A percentile compares a stretch with the other conserved stretches of the same genome.
Conservation (phyloP, 2,797 vertebrate genomes). For the Tolypeutes matacus region DNA sequence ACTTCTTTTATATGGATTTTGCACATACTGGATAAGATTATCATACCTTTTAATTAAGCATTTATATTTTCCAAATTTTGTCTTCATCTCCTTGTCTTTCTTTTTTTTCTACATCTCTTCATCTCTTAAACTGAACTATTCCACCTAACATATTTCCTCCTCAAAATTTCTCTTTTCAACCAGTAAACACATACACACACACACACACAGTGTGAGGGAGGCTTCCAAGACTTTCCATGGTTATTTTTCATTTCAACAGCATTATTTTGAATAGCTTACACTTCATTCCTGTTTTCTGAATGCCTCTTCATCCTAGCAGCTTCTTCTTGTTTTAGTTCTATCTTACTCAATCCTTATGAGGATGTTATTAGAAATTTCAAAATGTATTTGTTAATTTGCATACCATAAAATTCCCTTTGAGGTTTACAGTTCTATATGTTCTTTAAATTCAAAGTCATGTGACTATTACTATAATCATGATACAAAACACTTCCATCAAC, state of each 20-base stretch:
- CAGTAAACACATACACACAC: not conserved
- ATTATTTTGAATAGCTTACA: not conserved
- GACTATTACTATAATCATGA: not conserved
- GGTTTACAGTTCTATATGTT: not conserved
- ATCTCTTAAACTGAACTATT: not conserved
- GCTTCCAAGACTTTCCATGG: no score
- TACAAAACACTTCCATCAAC: not conserved
- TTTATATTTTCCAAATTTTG: not conserved
- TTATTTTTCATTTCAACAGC: not conserved
- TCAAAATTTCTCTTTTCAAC: not conserved
- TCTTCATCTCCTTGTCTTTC: not conserved
- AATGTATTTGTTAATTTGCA: not conserved
- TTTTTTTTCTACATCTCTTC: not conserved
- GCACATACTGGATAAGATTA: not conserved
- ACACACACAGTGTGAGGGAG: not conserved
- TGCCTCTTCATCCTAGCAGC: not conserved
- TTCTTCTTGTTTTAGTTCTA: not conserved
- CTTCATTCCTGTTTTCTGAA: slow-evolving; percentile 15
- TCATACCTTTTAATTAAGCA: not conserved
- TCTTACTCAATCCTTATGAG: not conserved
- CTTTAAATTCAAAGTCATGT: not conserved
- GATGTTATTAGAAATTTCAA: not conserved
- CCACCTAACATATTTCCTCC: not conserved
- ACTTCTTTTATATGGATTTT: not conserved
- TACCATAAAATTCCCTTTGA: not conserved